Evolutionary conservation across 2,113 vertebrate genomes (phyloP), one percentile per base, ranked within the genome.

Genomic region (Ursus arctos): DNA sequence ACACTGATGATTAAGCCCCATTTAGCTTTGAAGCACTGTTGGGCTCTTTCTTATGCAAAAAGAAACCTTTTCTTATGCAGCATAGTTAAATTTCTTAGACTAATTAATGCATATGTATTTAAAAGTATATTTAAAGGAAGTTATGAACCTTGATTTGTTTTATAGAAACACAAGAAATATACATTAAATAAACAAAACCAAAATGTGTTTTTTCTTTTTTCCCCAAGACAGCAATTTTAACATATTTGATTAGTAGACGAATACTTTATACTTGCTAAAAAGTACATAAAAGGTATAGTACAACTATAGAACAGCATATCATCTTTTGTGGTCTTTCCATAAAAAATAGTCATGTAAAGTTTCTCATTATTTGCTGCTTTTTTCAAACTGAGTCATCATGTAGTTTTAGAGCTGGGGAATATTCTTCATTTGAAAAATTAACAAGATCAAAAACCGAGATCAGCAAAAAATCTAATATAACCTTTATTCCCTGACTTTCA

Each of bases 101-200:
- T 90, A 87, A n/a, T 67, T 65, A 89, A 13, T 77, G 6, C 8
- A 47, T 74, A 51, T 85, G 4, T 80, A 85, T 81, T 89, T 94
- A 53, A 92, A 92, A 8, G 22, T 57, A 71, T 71, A 57, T 47
- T 91, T 65, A 76, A 93, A 94, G 33, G 14, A 94, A 97, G 26
- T 14, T 74, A 97, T 57, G 31, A 1, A 87, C 36, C 40, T 79
- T 77, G 33, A 59, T 24, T 91, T 95, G 10, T 82, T 87, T 91
- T 89, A 74, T 57, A 74, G 28, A 89, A 97, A 53, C 14, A 22
- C 74, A 65, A 67, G 55, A 81, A 92, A 61, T 89, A 12, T 55
- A 94, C 6, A 87, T 83, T 26, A 82, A 71, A 86, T 83, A 87
- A 89, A 55, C 16, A 85, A 90, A 95, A 53, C 1, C 36, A 93